phyloP scores from a whole-genome alignment of 2,888 invertebrate species.

The Dorcus hopei region DNA sequence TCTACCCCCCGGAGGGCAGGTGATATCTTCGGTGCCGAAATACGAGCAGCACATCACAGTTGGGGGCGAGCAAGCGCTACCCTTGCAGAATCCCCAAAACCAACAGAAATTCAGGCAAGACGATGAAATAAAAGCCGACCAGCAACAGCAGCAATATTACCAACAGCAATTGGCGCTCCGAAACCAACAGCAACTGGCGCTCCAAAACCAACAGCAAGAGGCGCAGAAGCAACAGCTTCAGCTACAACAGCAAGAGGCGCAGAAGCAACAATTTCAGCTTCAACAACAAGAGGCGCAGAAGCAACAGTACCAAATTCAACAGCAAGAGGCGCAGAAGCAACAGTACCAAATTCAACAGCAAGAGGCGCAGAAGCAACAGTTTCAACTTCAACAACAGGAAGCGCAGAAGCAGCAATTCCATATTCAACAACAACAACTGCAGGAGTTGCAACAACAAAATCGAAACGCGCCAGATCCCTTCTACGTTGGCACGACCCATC shows the following conservation, averaged over 20 bases:
- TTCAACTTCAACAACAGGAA: conserved; percentile 2
- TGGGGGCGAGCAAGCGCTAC: conserved; percentile 34
- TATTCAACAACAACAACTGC: conserved; percentile 3
- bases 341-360: conserved; percentile 7
- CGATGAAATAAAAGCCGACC: neutral
- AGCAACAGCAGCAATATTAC: conserved; percentile 29
- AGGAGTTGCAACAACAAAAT: conserved; percentile 32
- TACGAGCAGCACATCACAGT: conserved; percentile 74
- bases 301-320: conserved; percentile 15
- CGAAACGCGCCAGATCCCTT: conserved; percentile 1
- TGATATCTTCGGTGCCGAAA: conserved; percentile 74
- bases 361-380: conserved; percentile 29
- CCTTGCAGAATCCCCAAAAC: conserved; percentile 25
- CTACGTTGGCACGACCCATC: conserved; percentile 10
- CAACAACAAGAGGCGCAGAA: conserved; percentile 40
- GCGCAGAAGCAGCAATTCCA: too few relatives aligned
- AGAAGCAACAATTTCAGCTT: conserved; percentile 34
- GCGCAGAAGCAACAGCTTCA: conserved; percentile 17
- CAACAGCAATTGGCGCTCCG: conserved; percentile 43
- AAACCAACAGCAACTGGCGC: neutral
- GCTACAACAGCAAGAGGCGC: conserved; percentile 1
- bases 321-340: conserved; percentile 24
- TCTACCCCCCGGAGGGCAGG: conserved; percentile 66
- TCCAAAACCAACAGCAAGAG: conserved; percentile 24
- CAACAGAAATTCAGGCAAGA: conserved; percentile 6